A percentile compares a stretch with the other conserved stretches of the same genome.
Evolutionary conservation across 1,140 invertebrate species (phyloP).

Genomic region (Adelges cooleyi): DNA sequence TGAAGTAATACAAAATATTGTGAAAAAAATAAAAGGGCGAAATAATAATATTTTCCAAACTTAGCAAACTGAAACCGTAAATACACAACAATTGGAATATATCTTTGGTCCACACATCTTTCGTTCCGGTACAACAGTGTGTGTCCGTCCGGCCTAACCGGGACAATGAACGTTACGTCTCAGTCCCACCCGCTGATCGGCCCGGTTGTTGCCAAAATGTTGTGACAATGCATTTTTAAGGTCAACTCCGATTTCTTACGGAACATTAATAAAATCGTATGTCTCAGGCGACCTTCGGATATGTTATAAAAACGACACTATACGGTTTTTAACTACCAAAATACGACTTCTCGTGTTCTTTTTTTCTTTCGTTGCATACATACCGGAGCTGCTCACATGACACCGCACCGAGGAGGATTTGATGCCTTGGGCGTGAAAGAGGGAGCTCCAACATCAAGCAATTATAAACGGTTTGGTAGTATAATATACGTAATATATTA

Average conservation of each 20-base stretch:
- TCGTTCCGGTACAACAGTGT: conserved; percentile 25
- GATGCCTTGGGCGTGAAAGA: background rate
- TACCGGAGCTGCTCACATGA: background rate
- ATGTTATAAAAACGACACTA: conserved; percentile 16
- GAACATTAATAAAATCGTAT: conserved; percentile 27
- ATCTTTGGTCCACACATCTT: conserved; percentile 5
- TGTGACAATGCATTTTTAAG: conserved; percentile 29
- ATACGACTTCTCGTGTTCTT: conserved; percentile 19
- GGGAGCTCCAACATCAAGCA: background rate
- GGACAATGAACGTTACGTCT: conserved; percentile 22
- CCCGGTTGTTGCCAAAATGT: conserved; percentile 24
- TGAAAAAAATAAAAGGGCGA: too few relatives aligned
- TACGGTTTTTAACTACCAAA: conserved; percentile 17
- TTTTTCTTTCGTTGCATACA: background rate
- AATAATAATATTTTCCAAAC: conserved; percentile 25
- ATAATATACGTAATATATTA: conserved; percentile 1
- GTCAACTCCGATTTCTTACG: conserved; percentile 26
- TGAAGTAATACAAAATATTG: background rate
- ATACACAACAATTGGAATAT: conserved; percentile 20
- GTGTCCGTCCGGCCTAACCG: background rate
- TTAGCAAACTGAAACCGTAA: too few relatives aligned
- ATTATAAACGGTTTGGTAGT: conserved; percentile 13
- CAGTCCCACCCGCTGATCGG: conserved; percentile 14
- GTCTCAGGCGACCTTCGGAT: conserved; percentile 11
- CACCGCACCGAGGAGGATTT: background rate